Conservation (phyloP, 2,888 invertebrate species). For the Cybosia mesomella region DNA sequence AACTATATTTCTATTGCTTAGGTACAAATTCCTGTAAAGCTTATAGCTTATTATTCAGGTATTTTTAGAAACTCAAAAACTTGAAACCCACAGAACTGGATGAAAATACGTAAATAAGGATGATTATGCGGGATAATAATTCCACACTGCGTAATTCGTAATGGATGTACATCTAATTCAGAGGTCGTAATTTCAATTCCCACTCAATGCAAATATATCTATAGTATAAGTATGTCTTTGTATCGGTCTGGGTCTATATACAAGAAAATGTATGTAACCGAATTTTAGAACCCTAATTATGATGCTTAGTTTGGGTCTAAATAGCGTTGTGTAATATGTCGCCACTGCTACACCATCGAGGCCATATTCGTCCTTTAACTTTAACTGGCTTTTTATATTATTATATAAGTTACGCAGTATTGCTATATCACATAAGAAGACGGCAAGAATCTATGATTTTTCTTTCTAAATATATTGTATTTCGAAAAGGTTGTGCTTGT, state of each 20-base stretch:
- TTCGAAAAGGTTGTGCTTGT: conserved; percentile 58
- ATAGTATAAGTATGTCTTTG: no score
- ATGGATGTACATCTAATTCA: not conserved
- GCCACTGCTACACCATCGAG: no score
- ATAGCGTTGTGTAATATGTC: no score
- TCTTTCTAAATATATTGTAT: conserved; percentile 22
- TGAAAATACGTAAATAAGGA: not conserved
- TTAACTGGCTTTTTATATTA: no score
- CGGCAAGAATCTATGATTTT: not conserved
- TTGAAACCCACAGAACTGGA: not conserved
- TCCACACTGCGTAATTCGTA: not conserved
- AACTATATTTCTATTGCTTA: not conserved
- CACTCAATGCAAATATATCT: not conserved
- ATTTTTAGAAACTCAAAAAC: not conserved
- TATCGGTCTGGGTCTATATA: no score
- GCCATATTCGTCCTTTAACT: no score
- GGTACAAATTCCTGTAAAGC: not conserved
- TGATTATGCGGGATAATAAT: not conserved
- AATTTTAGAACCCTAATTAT: no score
- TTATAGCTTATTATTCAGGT: no score
- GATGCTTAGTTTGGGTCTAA: no score
- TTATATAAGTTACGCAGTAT: not conserved
- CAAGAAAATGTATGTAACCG: no score
- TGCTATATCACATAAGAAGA: not conserved
- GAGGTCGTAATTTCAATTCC: not conserved